Evolutionary conservation across 2,113 vertebrate genomes (phyloP).

Genomic region (Xiphophorus couchianus): DNA sequence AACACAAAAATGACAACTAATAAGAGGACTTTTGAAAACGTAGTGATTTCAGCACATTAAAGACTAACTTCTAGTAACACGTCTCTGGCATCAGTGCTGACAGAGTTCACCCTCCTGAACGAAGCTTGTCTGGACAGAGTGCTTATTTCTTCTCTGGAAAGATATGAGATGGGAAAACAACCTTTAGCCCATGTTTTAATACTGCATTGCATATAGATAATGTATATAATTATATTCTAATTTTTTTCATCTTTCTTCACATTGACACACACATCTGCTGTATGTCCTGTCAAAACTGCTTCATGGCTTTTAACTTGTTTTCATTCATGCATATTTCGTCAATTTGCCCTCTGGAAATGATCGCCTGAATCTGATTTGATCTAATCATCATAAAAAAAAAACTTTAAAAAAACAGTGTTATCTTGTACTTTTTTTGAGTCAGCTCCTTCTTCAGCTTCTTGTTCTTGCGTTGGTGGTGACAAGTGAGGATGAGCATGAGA

Average conservation of each 20-base stretch:
- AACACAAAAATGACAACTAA: no score
- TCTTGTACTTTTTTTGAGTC: slow-evolving; percentile 82
- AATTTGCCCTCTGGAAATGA: slow-evolving; percentile 2
- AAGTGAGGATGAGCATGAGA: slow-evolving; percentile 85
- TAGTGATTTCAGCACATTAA: not conserved
- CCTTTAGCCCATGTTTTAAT: not conserved
- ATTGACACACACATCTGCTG: not conserved
- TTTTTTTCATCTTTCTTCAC: not conserved
- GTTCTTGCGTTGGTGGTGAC: slow-evolving; percentile 87
- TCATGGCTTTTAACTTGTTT: slow-evolving; percentile 2
- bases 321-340: not conserved
- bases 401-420: not conserved
- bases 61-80: slow-evolving; percentile 72
- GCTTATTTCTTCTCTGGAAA: slow-evolving; percentile 86
- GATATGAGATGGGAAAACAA: not conserved
- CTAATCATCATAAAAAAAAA: slow-evolving; percentile 11
- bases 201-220: not conserved
- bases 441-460: slow-evolving; percentile 86
- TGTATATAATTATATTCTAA: not conserved
- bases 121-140: slow-evolving; percentile 90
- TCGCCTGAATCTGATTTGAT: slow-evolving; percentile 22
- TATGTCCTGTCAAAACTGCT: not conserved
- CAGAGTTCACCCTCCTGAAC: slow-evolving; percentile 86
- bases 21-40: no score
- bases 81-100: slow-evolving; percentile 80